phyloP scores from a whole-genome alignment of 2,113 vertebrate species.

The Morphnarchus princeps region DNA sequence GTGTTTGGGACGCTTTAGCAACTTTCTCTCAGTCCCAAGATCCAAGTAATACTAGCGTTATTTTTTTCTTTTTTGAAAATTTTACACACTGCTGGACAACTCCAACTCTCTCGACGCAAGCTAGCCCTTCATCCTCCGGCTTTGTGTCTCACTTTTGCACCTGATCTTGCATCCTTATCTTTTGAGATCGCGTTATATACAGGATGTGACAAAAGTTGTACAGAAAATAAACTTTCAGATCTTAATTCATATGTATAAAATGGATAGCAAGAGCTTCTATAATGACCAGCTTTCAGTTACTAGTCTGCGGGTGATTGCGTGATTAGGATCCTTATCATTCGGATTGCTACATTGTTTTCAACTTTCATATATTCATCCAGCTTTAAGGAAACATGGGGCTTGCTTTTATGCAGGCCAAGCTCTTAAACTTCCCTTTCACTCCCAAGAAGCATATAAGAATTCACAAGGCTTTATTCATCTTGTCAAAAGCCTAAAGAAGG shows the following conservation, averaged over 20 bases:
- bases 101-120: background rate
- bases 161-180: background rate
- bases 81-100: background rate
- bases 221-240: background rate
- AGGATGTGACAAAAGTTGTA: background rate
- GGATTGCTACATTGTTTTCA: background rate
- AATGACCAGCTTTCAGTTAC: background rate
- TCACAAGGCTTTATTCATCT: background rate
- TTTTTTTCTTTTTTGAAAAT: background rate
- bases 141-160: background rate
- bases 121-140: background rate
- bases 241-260: background rate
- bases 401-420: background rate
- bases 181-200: background rate
- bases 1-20: background rate
- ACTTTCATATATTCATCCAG: background rate
- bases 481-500: background rate
- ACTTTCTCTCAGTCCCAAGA: background rate
- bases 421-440: background rate
- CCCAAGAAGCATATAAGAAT: background rate
- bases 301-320: background rate
- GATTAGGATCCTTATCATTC: background rate
- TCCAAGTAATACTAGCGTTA: background rate
- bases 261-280: background rate
- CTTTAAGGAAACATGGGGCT: background rate